Conservation (phyloP, 2,113 vertebrate species). For the Fulica atra region DNA sequence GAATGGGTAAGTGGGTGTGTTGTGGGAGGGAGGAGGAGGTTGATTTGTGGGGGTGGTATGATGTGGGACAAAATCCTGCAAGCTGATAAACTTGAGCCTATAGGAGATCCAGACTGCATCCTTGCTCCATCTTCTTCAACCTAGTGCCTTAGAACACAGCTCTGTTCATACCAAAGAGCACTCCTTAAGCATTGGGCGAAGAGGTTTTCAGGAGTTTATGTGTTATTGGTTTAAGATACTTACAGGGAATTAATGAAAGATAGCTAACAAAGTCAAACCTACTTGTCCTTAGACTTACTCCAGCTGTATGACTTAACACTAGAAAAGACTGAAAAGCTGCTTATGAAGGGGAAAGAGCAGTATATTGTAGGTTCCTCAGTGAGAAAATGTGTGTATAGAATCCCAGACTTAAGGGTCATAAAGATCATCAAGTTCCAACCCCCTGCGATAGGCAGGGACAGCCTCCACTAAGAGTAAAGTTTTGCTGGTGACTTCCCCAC, state of each 20-base stretch:
- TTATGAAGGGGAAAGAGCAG: background rate
- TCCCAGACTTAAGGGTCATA: no score
- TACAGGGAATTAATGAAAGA: background rate
- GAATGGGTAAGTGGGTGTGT: background rate
- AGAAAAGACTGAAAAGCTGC: background rate
- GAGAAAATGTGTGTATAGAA: background rate
- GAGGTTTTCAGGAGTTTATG: background rate
- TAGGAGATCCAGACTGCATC: background rate
- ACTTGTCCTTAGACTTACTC: background rate
- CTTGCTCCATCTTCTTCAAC: background rate
- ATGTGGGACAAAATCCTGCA: background rate
- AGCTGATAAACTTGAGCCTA: background rate
- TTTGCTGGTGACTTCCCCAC: background rate
- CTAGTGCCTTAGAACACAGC: background rate
- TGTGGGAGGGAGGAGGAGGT: background rate
- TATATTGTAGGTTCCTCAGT: background rate
- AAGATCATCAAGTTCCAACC: no score
- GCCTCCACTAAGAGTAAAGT: background rate
- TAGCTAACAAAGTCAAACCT: background rate
- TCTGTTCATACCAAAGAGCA: background rate
- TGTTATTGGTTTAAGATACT: background rate
- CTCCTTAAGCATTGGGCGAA: background rate
- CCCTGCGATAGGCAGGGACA: no score
- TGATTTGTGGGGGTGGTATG: background rate
- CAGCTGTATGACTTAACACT: background rate